Conservation (phyloP, 2,888 invertebrate species). For the Ornithoptera alexandrae region DNA sequence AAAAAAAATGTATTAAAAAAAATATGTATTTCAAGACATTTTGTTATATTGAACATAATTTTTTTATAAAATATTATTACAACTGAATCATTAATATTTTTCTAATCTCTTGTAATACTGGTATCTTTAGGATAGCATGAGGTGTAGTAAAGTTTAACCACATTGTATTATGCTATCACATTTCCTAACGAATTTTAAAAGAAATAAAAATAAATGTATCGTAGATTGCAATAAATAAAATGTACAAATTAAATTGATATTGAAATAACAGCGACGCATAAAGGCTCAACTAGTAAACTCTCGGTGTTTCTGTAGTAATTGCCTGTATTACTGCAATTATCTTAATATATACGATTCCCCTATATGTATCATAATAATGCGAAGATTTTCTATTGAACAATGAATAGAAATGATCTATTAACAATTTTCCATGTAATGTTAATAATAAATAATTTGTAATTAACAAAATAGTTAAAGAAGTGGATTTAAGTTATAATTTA, state of each 20-base stretch:
- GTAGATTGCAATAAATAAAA: slow-evolving; percentile 5
- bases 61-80: too few relatives aligned
- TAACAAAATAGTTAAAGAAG: too few relatives aligned
- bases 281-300: slow-evolving; percentile 24
- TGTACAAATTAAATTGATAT: slow-evolving; percentile 24
- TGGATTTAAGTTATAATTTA: too few relatives aligned
- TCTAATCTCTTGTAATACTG: too few relatives aligned
- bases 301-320: slow-evolving; percentile 24
- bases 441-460: background rate
- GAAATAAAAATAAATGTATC: slow-evolving; percentile 20
- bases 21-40: too few relatives aligned
- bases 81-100: too few relatives aligned
- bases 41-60: too few relatives aligned
- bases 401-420: slow-evolving; percentile 11
- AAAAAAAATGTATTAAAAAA: too few relatives aligned
- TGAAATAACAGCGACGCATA: slow-evolving; percentile 20
- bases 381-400: background rate
- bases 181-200: slow-evolving; percentile 19
- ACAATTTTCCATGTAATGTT: slow-evolving; percentile 7
- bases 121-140: too few relatives aligned
- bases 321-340: slow-evolving; percentile 15
- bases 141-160: too few relatives aligned
- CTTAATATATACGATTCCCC: slow-evolving; percentile 8
- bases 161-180: slow-evolving; percentile 5
- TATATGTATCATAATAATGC: slow-evolving; percentile 9